phyloP scores from a whole-genome alignment of 1,140 invertebrate species.

The Sarcophaga peregrina region DNA sequence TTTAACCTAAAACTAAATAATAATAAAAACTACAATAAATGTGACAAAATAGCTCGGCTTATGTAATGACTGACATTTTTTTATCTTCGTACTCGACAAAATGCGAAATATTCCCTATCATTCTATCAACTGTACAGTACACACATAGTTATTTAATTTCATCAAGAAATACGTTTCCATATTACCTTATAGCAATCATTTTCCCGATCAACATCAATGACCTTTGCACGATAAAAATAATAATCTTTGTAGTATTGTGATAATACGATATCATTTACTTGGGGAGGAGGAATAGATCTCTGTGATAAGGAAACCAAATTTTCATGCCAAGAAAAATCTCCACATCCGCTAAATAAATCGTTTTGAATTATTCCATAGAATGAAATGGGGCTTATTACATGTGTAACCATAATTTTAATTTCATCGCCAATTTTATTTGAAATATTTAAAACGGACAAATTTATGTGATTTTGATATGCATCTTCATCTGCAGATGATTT shows the following conservation, averaged over 20 bases:
- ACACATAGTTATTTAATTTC: too few species aligned
- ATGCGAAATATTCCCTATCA: too few species aligned
- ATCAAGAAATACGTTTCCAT: too few species aligned
- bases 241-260: constrained; percentile 39
- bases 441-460: background rate
- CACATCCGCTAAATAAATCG: background rate
- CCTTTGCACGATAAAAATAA: constrained; percentile 45
- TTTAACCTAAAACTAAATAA: too few species aligned
- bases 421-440: background rate
- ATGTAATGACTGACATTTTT: too few species aligned
- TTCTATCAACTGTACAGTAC: too few species aligned
- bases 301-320: constrained; percentile 1
- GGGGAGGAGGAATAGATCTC: background rate
- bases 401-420: constrained; percentile 25
- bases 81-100: too few species aligned
- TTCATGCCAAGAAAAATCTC: constrained; percentile 41
- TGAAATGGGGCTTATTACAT: constrained; percentile 13
- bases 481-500: too few species aligned
- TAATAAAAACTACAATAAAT: too few species aligned
- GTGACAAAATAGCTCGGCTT: too few species aligned
- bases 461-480: background rate
- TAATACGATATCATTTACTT: constrained; percentile 38
- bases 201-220: constrained; percentile 2
- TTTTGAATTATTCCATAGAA: constrained; percentile 35
- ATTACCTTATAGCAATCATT: constrained; percentile 31